Evolutionary conservation across 1,140 invertebrate species (phyloP).

Genomic region (Drosophila miranda): DNA sequence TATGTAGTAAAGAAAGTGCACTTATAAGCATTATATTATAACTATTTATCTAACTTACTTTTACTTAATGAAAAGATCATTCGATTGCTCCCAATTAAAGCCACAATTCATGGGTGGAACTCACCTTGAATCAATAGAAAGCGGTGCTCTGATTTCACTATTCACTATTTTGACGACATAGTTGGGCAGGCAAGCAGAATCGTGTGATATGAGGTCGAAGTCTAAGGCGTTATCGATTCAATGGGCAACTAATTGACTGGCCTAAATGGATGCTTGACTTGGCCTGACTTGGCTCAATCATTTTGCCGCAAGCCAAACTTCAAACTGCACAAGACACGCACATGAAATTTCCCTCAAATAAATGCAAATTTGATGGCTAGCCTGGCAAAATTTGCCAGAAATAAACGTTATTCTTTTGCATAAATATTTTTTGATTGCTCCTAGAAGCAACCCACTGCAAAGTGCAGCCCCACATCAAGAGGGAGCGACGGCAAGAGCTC

Average conservation of each 20-base stretch:
- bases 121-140: constrained; percentile 41
- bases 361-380: constrained; percentile 36
- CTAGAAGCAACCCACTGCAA: constrained; percentile 5
- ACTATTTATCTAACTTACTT: constrained; percentile 17
- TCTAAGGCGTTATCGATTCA: constrained; percentile 49
- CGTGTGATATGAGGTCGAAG: constrained; percentile 41
- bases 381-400: constrained; percentile 30
- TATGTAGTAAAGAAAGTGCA: too few species aligned
- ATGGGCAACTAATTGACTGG: constrained; percentile 47
- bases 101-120: constrained; percentile 22
- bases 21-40: neutral
- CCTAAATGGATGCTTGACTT: constrained; percentile 41
- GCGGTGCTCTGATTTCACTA: constrained; percentile 41
- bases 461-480: neutral
- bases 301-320: constrained; percentile 12
- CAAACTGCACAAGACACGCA: constrained; percentile 28
- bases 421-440: constrained; percentile 27
- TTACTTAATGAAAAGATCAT: constrained; percentile 11
- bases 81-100: constrained; percentile 22
- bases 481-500: constrained; percentile 11
- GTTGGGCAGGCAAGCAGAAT: constrained; percentile 50
- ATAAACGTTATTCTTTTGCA: constrained; percentile 29
- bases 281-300: constrained; percentile 23
- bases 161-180: constrained; percentile 28
- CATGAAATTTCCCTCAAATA: constrained; percentile 29